Conservation (phyloP, 2,797 vertebrate genomes). For the Argyrosomus regius region DNA sequence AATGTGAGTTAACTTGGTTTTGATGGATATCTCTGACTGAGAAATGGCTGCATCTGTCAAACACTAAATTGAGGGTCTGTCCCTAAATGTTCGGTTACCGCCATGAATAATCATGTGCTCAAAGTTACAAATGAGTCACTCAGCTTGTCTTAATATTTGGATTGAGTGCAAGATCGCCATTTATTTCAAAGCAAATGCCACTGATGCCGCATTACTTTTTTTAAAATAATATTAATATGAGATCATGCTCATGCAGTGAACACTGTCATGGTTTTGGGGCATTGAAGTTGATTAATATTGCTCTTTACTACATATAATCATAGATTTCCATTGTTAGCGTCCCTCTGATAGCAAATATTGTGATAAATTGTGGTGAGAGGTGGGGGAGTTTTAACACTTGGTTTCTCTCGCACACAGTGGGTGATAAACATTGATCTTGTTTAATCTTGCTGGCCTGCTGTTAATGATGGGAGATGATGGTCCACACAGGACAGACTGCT, state of each 20-base stretch:
- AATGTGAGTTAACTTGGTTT: constrained; percentile 49
- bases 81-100: constrained; percentile 46
- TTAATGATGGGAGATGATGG: constrained; percentile 83
- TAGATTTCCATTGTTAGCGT: constrained; percentile 45
- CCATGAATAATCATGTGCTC: constrained; percentile 55
- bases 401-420: constrained; percentile 55
- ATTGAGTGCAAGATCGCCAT: constrained; percentile 38
- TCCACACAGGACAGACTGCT: constrained; percentile 77
- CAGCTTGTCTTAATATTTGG: constrained; percentile 58
- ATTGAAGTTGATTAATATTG: constrained; percentile 63
- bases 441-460: constrained; percentile 83
- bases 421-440: constrained; percentile 81
- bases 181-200: constrained; percentile 58
- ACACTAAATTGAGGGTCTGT: constrained; percentile 56
- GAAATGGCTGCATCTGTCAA: constrained; percentile 63
- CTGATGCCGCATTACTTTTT: constrained; percentile 49
- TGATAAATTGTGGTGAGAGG: constrained; percentile 57
- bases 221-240: constrained; percentile 46
- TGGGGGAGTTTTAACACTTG: constrained; percentile 61
- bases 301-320: constrained; percentile 58
- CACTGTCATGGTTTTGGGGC: constrained; percentile 63
- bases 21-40: constrained; percentile 70
- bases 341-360: constrained; percentile 48
- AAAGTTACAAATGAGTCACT: constrained; percentile 63
- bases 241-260: constrained; percentile 47